phyloP scores from a whole-genome alignment of 92 coral and sea anemone genomes.

The Palythoa heliodiscus region DNA sequence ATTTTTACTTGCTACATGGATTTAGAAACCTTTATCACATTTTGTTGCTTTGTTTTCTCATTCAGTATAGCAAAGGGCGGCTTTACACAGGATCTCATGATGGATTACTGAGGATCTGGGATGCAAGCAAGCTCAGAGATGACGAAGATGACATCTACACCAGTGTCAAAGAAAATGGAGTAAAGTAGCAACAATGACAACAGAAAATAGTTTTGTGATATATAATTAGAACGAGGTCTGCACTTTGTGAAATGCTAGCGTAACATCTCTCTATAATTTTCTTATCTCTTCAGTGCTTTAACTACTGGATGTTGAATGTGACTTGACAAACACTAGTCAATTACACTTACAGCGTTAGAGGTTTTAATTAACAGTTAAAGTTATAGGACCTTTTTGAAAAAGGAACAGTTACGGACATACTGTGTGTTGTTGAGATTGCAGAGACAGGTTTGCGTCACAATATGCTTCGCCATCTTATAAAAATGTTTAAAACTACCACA shows the following conservation, averaged over 20 bases:
- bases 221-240: background rate
- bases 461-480: no score
- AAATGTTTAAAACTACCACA: no score
- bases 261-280: background rate
- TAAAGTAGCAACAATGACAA: slow-evolving; percentile 48
- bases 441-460: no score
- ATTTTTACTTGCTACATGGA: background rate
- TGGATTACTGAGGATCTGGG: slow-evolving; percentile 78
- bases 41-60: background rate
- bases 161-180: slow-evolving; percentile 72
- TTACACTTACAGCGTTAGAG: no score
- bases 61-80: slow-evolving; percentile 69
- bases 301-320: no score
- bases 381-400: no score
- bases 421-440: no score
- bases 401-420: no score
- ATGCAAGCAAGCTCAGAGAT: slow-evolving; percentile 84
- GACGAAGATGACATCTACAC: slow-evolving; percentile 88
- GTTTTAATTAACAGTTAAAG: no score
- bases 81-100: slow-evolving; percentile 79
- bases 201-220: slow-evolving; percentile 6
- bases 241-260: background rate
- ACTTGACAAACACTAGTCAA: no score
- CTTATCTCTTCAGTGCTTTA: background rate
- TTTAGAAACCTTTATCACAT: background rate